Conservation (phyloP, 2,113 vertebrate genomes). For the Beaufortia kweichowensis region DNA sequence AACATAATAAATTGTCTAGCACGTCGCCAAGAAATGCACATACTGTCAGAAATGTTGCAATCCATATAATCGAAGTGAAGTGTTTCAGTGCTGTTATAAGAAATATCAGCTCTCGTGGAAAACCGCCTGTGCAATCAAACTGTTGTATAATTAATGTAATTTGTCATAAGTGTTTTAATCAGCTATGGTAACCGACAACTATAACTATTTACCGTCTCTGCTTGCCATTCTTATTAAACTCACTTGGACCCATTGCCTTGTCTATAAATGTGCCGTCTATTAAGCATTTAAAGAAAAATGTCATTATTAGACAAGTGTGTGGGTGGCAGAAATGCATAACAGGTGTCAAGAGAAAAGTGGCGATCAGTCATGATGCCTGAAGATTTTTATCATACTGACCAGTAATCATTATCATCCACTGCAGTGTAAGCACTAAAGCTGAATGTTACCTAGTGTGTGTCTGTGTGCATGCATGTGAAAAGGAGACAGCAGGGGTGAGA, state of each 20-base stretch:
- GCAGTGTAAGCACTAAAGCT: conserved; percentile 4
- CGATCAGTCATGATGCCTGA: conserved; percentile 6
- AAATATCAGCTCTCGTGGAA: not conserved
- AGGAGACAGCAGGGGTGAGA: conserved; percentile 29
- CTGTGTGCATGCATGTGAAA: conserved; percentile 33
- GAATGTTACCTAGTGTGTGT: conserved; percentile 4
- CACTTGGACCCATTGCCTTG: not conserved
- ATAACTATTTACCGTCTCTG: not conserved
- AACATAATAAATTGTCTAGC: not conserved
- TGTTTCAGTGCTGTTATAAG: not conserved
- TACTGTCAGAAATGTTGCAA: not conserved
- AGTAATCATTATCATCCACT: not conserved
- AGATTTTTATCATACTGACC: not conserved
- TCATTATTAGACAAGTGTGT: conserved; percentile 4
- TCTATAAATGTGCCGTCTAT: conserved; percentile 1
- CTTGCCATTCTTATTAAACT: not conserved
- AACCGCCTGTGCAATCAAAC: not conserved
- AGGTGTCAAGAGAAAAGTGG: conserved; percentile 17
- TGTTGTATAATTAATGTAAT: conserved; percentile 9
- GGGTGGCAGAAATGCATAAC: conserved; percentile 15
- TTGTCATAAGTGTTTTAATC: conserved; percentile 11
- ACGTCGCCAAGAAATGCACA: not conserved
- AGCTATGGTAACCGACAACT: not conserved
- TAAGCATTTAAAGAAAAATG: conserved; percentile 21
- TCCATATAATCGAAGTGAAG: conserved; percentile 1